A percentile compares a stretch with the other conserved stretches of the same genome.
Evolutionary conservation across 2,113 vertebrate species (phyloP).

Genomic region (Sporophila hypoxantha): DNA sequence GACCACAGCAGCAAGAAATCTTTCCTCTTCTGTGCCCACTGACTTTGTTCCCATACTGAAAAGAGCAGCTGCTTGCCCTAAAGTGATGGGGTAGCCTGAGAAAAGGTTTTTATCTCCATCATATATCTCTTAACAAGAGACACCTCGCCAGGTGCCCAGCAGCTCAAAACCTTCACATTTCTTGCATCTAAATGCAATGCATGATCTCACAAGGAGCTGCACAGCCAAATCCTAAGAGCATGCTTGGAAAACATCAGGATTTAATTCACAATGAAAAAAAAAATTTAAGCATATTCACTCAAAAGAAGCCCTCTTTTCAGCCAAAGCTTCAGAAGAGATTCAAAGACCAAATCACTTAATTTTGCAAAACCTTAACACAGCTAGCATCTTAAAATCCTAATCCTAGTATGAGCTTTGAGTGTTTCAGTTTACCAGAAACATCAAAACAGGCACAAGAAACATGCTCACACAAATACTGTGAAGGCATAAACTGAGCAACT

Average conservation of each 20-base stretch:
- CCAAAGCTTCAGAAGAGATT: not conserved
- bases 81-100: not conserved
- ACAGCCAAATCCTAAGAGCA: not conserved
- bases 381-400: not conserved
- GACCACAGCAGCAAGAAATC: not conserved
- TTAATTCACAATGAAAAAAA: not conserved
- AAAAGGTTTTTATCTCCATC: not conserved
- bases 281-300: not conserved
- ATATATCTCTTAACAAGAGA: not conserved
- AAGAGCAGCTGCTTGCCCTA: not conserved
- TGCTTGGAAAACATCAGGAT: not conserved
- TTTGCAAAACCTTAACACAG: not conserved
- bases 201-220: not conserved
- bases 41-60: rapidly evolving
- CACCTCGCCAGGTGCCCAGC: rapidly evolving
- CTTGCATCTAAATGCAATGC: not conserved
- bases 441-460: not conserved
- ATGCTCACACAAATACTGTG: not conserved
- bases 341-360: not conserved
- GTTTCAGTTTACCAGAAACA: not conserved
- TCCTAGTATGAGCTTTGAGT: not conserved
- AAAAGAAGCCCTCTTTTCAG: not conserved
- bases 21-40: not conserved
- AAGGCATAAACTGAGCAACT: not conserved
- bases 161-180: not conserved